Percentiles rank a stretch among this genome's conserved stretches.
phyloP scores from a whole-genome alignment of 2,113 vertebrate species.

The Jacana jacana region DNA sequence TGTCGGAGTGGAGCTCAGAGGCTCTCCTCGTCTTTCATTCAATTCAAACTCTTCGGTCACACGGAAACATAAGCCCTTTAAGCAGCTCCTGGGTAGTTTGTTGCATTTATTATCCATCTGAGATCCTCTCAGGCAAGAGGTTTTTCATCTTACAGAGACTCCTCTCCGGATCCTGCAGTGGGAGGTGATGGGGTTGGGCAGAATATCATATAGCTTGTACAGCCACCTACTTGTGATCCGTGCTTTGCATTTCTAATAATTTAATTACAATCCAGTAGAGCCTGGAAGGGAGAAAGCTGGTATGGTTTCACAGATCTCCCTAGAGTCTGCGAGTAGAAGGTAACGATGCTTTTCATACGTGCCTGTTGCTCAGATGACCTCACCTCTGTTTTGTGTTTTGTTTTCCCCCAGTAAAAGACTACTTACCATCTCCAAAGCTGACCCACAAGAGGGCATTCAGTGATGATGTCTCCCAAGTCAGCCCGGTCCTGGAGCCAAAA shows the following conservation, averaged over 20 bases:
- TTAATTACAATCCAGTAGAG: rapidly evolving
- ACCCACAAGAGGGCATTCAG: constrained; percentile 84
- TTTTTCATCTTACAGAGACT: neutral
- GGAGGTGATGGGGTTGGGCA: neutral
- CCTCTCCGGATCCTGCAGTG: neutral
- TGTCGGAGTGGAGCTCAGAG: neutral
- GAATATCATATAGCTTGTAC: rapidly evolving
- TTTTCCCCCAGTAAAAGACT: constrained; percentile 53
- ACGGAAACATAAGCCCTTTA: neutral
- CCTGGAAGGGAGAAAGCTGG: rapidly evolving
- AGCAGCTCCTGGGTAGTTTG: neutral
- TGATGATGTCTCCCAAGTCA: constrained; percentile 80
- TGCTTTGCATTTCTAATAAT: neutral
- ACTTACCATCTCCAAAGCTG: constrained; percentile 79
- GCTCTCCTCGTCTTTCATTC: rapidly evolving
- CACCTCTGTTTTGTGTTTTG: neutral
- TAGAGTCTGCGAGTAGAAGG: neutral
- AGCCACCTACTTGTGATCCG: neutral
- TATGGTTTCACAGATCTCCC: rapidly evolving
- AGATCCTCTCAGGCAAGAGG: neutral
- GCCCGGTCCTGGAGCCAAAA: constrained; percentile 63
- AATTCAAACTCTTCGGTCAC: neutral
- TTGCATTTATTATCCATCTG: neutral
- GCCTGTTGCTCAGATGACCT: neutral
- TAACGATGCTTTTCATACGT: rapidly evolving